Evolutionary conservation across 23 tunicate species (phyloP).

Genomic region (Halocynthia aurantium): DNA sequence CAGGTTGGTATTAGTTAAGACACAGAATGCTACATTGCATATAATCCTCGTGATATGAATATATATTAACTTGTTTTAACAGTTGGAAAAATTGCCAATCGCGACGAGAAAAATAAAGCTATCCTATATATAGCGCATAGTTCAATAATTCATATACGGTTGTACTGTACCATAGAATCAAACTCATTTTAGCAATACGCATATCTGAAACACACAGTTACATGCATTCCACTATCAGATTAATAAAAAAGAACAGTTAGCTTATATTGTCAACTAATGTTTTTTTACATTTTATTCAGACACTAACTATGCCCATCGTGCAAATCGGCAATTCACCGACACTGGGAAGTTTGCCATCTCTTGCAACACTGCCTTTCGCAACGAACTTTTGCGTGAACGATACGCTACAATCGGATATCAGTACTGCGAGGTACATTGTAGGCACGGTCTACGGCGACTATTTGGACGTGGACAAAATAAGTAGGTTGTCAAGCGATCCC

Average conservation of each 20-base stretch:
- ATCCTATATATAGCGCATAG: too few relatives aligned
- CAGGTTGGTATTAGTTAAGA: too few relatives aligned
- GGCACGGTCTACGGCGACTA: background rate
- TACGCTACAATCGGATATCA: background rate
- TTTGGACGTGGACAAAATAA: background rate
- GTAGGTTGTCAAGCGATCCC: background rate
- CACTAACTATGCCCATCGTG: conserved; percentile 4
- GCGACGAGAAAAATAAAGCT: too few relatives aligned
- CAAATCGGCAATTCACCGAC: conserved; percentile 6
- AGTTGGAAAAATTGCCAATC: too few relatives aligned
- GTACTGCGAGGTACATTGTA: background rate
- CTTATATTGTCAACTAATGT: background rate
- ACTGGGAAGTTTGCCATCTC: conserved; percentile 9
- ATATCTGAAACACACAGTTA: too few relatives aligned
- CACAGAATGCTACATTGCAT: too few relatives aligned
- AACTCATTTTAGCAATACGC: too few relatives aligned
- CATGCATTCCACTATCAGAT: too few relatives aligned
- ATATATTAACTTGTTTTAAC: too few relatives aligned
- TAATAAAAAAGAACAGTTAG: background rate
- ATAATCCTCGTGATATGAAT: too few relatives aligned
- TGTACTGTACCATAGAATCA: too few relatives aligned
- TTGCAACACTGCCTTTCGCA: background rate
- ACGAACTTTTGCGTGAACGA: background rate
- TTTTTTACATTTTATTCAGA: background rate
- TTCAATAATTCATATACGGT: too few relatives aligned